Conservation (phyloP, 2,888 invertebrate species). For the Rugalucina vietnamica region DNA sequence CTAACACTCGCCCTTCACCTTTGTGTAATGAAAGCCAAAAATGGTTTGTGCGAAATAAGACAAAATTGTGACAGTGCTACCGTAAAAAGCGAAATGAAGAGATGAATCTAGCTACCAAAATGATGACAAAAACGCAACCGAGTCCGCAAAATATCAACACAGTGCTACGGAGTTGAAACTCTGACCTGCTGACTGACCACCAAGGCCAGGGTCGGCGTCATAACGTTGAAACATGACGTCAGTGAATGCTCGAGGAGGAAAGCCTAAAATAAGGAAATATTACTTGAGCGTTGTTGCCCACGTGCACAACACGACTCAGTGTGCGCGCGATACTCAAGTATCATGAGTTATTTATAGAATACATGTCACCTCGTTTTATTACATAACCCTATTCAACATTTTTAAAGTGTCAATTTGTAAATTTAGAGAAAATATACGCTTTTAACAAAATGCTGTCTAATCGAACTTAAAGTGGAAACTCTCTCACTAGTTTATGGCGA, state of each 20-base stretch:
- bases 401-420: too few relatives aligned
- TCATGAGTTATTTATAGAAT: too few relatives aligned
- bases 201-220: conserved; percentile 55
- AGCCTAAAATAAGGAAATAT: conserved; percentile 52
- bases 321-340: too few relatives aligned
- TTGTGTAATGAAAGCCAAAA: neutral
- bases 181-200: conserved; percentile 63
- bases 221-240: conserved; percentile 58
- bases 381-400: too few relatives aligned
- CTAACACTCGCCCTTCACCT: conserved; percentile 7
- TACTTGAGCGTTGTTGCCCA: too few relatives aligned
- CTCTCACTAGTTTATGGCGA: too few relatives aligned
- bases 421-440: too few relatives aligned
- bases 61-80: neutral
- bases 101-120: conserved; percentile 8
- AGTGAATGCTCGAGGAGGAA: conserved; percentile 48
- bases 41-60: neutral
- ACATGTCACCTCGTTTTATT: too few relatives aligned
- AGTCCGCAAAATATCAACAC: conserved; percentile 13
- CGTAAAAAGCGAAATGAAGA: conserved; percentile 8
- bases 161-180: conserved; percentile 50
- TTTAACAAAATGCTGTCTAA: too few relatives aligned
- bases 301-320: too few relatives aligned
- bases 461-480: too few relatives aligned
- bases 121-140: neutral